phyloP scores from a whole-genome alignment of 1,140 invertebrate species.

The Drosophila arawakana region DNA sequence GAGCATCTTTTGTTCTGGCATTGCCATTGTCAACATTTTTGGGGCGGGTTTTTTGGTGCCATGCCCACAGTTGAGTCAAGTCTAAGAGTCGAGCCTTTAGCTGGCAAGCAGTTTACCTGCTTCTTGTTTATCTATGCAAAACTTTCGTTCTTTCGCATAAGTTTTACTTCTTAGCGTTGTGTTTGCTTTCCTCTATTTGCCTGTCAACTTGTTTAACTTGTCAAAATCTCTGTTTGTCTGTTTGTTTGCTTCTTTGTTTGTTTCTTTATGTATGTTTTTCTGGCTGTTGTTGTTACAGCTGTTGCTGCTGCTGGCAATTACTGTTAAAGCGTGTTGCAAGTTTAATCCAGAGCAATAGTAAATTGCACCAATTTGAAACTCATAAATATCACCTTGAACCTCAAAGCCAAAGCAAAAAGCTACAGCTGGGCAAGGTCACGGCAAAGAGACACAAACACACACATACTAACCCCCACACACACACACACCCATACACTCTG shows the following conservation, averaged over 20 bases:
- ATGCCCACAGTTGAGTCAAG: slow-evolving; percentile 33
- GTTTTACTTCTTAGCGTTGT: slow-evolving; percentile 31
- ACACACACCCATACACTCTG: neutral
- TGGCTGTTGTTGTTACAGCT: slow-evolving; percentile 3
- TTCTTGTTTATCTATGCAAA: slow-evolving; percentile 51
- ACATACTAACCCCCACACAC: neutral
- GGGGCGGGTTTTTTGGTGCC: slow-evolving; percentile 12
- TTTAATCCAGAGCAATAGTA: slow-evolving; percentile 33
- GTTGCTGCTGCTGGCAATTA: slow-evolving; percentile 29
- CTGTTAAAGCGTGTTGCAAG: slow-evolving; percentile 26
- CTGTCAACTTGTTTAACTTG: slow-evolving; percentile 54
- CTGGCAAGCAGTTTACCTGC: slow-evolving; percentile 39
- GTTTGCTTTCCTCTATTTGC: slow-evolving; percentile 41
- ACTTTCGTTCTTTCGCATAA: slow-evolving; percentile 51
- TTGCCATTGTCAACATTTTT: slow-evolving; percentile 56
- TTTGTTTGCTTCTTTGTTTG: slow-evolving; percentile 21
- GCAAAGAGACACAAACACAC: slow-evolving; percentile 24
- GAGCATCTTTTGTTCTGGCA: slow-evolving; percentile 41
- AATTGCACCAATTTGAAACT: slow-evolving; percentile 33
- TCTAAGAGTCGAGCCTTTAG: neutral
- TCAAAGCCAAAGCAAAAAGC: slow-evolving; percentile 8
- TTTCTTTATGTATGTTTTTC: slow-evolving; percentile 2
- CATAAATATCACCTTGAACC: slow-evolving; percentile 52
- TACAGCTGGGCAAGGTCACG: slow-evolving; percentile 38
- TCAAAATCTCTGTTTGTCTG: slow-evolving; percentile 29